phyloP scores from a whole-genome alignment of 1,140 invertebrate genomes.

The Ips typographus region DNA sequence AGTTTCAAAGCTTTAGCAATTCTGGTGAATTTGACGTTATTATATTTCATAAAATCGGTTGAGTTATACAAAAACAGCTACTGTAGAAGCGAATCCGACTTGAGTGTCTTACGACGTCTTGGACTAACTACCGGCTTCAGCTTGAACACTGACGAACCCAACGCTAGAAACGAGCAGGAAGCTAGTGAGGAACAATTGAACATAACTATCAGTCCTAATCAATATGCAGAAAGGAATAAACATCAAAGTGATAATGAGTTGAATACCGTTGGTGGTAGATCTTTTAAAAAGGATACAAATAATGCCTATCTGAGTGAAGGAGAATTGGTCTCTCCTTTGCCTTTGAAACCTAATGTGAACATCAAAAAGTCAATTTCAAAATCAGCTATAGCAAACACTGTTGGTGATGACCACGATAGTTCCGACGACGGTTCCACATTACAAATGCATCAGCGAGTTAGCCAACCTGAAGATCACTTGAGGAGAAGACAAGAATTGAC shows the following conservation, averaged over 20 bases:
- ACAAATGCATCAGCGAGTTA: conserved; percentile 4
- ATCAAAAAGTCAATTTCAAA: conserved; percentile 27
- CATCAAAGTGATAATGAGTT: conserved; percentile 30
- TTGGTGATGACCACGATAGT: conserved; percentile 40
- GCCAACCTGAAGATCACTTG: neutral
- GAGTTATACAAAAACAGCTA: conserved; percentile 28
- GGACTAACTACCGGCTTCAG: neutral
- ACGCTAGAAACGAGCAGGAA: conserved; percentile 5
- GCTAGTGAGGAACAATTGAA: neutral
- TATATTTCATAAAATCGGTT: conserved; percentile 30
- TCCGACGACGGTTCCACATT: conserved; percentile 21
- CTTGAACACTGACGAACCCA: neutral
- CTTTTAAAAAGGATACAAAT: conserved; percentile 30
- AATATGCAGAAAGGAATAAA: conserved; percentile 7
- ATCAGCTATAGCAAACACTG: conserved; percentile 37
- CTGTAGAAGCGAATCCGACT: conserved; percentile 14
- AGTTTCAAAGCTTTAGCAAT: conserved; percentile 38
- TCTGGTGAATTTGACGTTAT: conserved; percentile 28
- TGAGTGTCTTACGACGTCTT: neutral
- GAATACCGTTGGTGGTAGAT: conserved; percentile 14
- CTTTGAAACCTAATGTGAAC: conserved; percentile 7
- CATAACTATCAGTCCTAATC: conserved; percentile 3
- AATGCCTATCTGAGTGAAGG: conserved; percentile 33
- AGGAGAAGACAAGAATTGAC: neutral
- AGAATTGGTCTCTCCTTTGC: conserved; percentile 25